Conservation (phyloP, 2,797 vertebrate species). For the Diplodus puntazzo region DNA sequence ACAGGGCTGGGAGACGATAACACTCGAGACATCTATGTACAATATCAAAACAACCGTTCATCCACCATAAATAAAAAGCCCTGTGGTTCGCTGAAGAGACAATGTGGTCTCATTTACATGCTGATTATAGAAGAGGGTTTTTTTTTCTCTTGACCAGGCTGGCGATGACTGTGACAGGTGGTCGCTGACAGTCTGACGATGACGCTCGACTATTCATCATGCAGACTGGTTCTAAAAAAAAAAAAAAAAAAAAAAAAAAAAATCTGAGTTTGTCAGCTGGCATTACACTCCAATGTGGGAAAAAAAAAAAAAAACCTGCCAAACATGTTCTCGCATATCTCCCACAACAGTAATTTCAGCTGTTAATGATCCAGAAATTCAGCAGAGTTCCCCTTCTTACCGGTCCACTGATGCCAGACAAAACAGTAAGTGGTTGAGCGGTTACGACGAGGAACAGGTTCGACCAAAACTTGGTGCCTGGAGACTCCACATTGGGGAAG, state of each 20-base stretch:
- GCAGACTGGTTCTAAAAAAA: constrained; percentile 15
- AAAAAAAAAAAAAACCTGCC: not conserved
- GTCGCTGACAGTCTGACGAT: constrained; percentile 20
- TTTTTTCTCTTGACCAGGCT: not conserved
- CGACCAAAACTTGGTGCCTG: not conserved
- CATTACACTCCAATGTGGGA: not conserved
- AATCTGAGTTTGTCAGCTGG: not conserved
- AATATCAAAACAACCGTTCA: constrained; percentile 50
- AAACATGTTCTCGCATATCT: not conserved
- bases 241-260: not conserved
- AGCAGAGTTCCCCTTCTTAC: not conserved
- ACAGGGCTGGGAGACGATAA: constrained; percentile 19
- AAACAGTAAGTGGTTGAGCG: constrained; percentile 2
- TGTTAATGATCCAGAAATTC: constrained; percentile 17
- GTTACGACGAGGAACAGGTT: constrained; percentile 1
- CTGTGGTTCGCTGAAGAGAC: constrained; percentile 37
- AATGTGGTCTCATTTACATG: constrained; percentile 39
- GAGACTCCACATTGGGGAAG: not conserved
- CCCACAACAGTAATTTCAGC: not conserved
- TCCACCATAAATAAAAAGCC: constrained; percentile 48
- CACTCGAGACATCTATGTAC: constrained; percentile 56
- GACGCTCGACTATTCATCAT: constrained; percentile 36
- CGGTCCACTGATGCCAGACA: constrained; percentile 17
- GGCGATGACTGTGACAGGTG: not conserved
- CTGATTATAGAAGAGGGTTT: constrained; percentile 10